Percentiles rank a stretch among this genome's conserved stretches.
Evolutionary conservation across 2,888 invertebrate species (phyloP).

Genomic region (Lithophane socia): DNA sequence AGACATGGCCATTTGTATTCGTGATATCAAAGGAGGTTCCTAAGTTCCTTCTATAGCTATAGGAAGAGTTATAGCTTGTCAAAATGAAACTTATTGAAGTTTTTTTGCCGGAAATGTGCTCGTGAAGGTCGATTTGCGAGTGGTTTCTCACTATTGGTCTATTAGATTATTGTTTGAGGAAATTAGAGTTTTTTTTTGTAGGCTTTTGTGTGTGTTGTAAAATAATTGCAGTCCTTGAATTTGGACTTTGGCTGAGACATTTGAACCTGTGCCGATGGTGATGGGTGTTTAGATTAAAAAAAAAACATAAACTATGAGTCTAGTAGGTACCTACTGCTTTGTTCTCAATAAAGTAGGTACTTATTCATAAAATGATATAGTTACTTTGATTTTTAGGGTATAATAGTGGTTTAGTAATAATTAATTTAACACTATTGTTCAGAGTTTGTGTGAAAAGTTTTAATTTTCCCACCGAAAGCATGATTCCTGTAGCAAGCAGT

Average conservation of each 20-base stretch:
- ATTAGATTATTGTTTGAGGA: conserved; percentile 51
- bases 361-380: neutral
- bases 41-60: neutral
- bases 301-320: neutral
- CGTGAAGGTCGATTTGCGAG: conserved; percentile 44
- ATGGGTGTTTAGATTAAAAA: neutral
- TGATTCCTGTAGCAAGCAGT: neutral
- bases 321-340: too few relatives aligned
- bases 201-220: conserved; percentile 14
- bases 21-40: conserved; percentile 10
- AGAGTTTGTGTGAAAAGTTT: neutral
- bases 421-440: conserved; percentile 2
- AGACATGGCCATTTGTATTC: conserved; percentile 21
- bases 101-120: conserved; percentile 46
- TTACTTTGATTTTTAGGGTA: neutral
- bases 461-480: neutral
- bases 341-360: too few relatives aligned
- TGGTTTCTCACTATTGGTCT: conserved; percentile 21
- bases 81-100: conserved; percentile 24
- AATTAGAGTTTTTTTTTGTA: conserved; percentile 31
- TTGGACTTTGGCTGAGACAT: neutral
- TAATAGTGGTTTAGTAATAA: neutral
- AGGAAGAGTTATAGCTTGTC: conserved; percentile 6
- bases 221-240: conserved; percentile 25
- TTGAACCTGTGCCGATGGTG: neutral